Base-by-base conservation (phyloP, 1,140 invertebrate species). In the Macrostomum lignano region DNA sequence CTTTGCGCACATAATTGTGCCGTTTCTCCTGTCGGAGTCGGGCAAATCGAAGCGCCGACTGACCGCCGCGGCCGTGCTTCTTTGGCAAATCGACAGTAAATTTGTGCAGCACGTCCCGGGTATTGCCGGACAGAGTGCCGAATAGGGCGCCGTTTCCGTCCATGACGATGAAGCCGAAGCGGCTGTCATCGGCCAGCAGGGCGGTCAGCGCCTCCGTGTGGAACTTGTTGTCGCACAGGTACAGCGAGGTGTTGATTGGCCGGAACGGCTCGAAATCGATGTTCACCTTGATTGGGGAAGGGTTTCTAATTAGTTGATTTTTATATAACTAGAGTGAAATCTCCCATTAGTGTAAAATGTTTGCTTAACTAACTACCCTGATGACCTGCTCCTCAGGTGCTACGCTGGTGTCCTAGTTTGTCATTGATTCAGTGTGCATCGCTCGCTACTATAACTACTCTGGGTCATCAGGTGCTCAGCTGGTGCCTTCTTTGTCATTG, bases 231-330 rank as follows among this genome's bases (percentile, higher is more conserved):
- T 98, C 91, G 61, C 91, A 98, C 37, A 96, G 66, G 61, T 98
- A 98, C 7, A 96, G 63, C 14, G 88, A 96, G 34, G 91, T 98
- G 63, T 98, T 98, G 51, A 98, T 94, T 38, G 91, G 84, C 61
- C 94, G 91, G 60, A 98, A 98, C 30, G 88, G 91, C 62, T 98
- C 88, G 64, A 98, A 98, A 65, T 96, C 88, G 47, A 98, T 96
- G 62, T 96, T 98, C 3, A 98, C 88, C n/a, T n/a, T n/a, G n/a
- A n/a, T n/a, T n/a, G n/a, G n/a, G n/a, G n/a, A n/a, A n/a, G n/a
- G n/a, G n/a, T n/a, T n/a, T n/a, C n/a, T n/a, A n/a, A n/a, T n/a
- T n/a, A n/a, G n/a, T n/a, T n/a, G n/a, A n/a, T n/a, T n/a, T n/a
- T n/a, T n/a, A n/a, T n/a, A n/a, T n/a, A n/a, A n/a, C n/a, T n/a